A percentile compares a stretch with the other conserved stretches of the same genome.
phyloP scores from a whole-genome alignment of 2,797 vertebrate species.

The Enteromius fasciolatus region DNA sequence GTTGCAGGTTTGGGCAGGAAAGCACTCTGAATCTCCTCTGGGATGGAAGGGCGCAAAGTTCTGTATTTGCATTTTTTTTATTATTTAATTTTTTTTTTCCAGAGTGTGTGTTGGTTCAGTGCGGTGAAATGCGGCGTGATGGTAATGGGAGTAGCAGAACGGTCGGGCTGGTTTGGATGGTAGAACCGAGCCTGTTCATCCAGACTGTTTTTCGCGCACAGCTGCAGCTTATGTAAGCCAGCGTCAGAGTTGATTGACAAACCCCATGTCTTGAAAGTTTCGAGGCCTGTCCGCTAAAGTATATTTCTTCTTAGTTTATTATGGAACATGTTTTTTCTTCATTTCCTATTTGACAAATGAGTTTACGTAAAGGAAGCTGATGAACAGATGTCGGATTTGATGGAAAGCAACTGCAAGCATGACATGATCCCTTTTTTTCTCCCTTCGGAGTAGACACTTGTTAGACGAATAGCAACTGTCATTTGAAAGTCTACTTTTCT shows the following conservation, averaged over 20 bases:
- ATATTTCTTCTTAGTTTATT: slow-evolving; percentile 45
- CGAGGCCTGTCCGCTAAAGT: slow-evolving; percentile 45
- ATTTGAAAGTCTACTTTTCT: slow-evolving; percentile 22
- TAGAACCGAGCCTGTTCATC: neutral
- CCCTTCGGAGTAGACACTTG: neutral
- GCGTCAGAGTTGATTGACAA: slow-evolving; percentile 49
- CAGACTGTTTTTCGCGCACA: slow-evolving; percentile 21
- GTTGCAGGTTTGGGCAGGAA: slow-evolving; percentile 16
- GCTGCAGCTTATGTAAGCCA: slow-evolving; percentile 54
- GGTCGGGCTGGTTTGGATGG: slow-evolving; percentile 26
- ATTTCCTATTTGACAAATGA: slow-evolving; percentile 17
- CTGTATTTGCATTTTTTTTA: neutral
- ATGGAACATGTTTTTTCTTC: slow-evolving; percentile 31
- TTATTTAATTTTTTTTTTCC: neutral
- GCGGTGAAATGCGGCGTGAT: neutral
- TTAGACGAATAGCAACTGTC: slow-evolving; percentile 23
- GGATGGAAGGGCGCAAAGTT: neutral
- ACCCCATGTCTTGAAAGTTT: slow-evolving; percentile 43
- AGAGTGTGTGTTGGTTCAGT: slow-evolving; percentile 1
- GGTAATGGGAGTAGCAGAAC: slow-evolving; percentile 40
- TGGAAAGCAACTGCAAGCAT: neutral
- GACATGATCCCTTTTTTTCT: neutral
- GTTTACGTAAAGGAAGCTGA: slow-evolving; percentile 29
- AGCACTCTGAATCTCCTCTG: slow-evolving; percentile 8
- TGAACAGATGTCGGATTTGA: slow-evolving; percentile 35